Conservation (phyloP, 1,140 invertebrate species). For the Drosophila trapezifrons region DNA sequence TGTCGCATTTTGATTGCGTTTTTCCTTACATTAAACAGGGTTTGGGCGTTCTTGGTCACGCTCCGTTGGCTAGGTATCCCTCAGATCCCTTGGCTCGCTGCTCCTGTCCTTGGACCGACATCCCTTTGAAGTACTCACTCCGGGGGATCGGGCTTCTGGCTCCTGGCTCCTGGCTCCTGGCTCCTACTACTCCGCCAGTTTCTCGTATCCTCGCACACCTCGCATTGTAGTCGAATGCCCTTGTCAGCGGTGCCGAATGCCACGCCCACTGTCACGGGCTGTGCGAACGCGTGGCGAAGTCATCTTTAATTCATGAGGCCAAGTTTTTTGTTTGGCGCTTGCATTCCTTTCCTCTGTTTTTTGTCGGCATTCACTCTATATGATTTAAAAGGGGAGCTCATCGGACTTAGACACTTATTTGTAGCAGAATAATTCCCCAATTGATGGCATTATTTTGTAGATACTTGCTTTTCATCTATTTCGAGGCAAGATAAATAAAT, state of each 20-base stretch:
- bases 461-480: not conserved
- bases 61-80: slow-evolving; percentile 41
- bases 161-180: slow-evolving; percentile 4
- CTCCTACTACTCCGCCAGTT: slow-evolving; percentile 27
- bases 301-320: slow-evolving; percentile 77
- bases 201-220: slow-evolving; percentile 36
- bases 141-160: slow-evolving; percentile 2
- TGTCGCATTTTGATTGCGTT: slow-evolving; percentile 81
- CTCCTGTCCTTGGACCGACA: not conserved
- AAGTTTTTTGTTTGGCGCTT: slow-evolving; percentile 45
- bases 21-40: slow-evolving; percentile 73
- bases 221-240: slow-evolving; percentile 47
- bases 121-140: slow-evolving; percentile 60
- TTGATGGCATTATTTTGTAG: not conserved
- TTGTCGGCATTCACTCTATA: slow-evolving; percentile 16
- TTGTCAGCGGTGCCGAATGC: slow-evolving; percentile 32
- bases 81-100: slow-evolving; percentile 2
- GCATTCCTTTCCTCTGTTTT: slow-evolving; percentile 32
- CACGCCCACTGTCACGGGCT: slow-evolving; percentile 47
- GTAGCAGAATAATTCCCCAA: slow-evolving; percentile 10
- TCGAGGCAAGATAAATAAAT: not conserved
- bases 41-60: slow-evolving; percentile 58
- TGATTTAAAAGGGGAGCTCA: slow-evolving; percentile 26
- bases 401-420: slow-evolving; percentile 18
- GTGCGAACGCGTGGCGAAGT: slow-evolving; percentile 47